Evolutionary conservation across 1,140 invertebrate genomes (phyloP), one percentile per base, ranked within the genome.

Genomic region (Lepidurus couesii): DNA sequence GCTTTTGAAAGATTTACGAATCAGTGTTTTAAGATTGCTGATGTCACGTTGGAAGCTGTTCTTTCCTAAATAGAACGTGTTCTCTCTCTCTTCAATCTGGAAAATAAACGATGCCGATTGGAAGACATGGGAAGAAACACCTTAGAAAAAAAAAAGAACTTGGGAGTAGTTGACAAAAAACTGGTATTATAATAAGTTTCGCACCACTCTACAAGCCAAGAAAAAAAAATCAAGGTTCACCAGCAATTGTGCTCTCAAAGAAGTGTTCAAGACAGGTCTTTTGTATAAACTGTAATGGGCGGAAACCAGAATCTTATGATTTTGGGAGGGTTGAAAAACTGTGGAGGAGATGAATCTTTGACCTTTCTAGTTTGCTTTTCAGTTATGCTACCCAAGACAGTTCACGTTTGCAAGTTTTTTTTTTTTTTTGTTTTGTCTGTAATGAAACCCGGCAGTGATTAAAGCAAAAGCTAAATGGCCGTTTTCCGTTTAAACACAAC

Each of bases 171-270:
- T 65, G 53, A 65, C 53, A 65, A 65, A 65, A 34, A 65, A 65
- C 53, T 65, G 53, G 53, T 65, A 65, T 65, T 65, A 65, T 65
- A 47, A 47, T 47, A 65, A 65, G 53, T 65, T 65, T 65, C 53
- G 53, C n/a, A 65, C 53, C 53, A 65, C 13, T 11, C 53, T 65
- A 65, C 53, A 65, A 65, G 53, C 53, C 53, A 65, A 65, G 53
- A 65, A 21, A 65, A 65, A 65, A 65, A 65, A 65, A 65, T 65
- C n/a, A 65, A 65, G 3, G 53, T 65, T 65, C 53, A 65, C 53
- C 53, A 65, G 53, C 53, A 21, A 34, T 16, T 65, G 13, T 65
- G 53, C 53, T 65, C 53, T 65, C 53, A 21, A 65, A 21, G n/a
- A 65, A 65, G 53, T 65, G 53, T 65, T n/a, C 53, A 65, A 65